These are phyloP conservation scores for Notothenia coriiceps DNA, from an alignment of 2,113 vertebrate genomes.

Conservation along the genomic window DNA sequence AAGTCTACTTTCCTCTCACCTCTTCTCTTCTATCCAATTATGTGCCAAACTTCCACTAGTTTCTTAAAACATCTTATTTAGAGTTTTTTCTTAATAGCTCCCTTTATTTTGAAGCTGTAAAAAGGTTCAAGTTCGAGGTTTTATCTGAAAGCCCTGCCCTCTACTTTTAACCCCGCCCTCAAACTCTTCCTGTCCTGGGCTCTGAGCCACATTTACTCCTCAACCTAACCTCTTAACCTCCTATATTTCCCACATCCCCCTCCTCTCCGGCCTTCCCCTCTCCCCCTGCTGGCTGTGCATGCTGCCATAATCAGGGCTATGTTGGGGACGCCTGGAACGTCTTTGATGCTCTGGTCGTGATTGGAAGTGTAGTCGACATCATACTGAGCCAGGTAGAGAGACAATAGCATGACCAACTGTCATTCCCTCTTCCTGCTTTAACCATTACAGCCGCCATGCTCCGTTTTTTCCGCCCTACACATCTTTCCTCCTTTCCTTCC, in stretches of 20 bases:
- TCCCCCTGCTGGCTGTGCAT: constrained; percentile 79
- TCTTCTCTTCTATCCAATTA: background rate
- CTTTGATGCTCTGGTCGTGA: constrained; percentile 99
- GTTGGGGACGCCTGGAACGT: constrained; percentile 99
- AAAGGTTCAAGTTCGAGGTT: background rate
- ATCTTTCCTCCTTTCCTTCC: constrained; percentile 14
- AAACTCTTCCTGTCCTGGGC: constrained; percentile 18
- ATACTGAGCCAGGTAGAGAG: constrained; percentile 97
- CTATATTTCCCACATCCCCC: constrained; percentile 15
- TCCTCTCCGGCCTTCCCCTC: constrained; percentile 51
- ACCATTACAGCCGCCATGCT: constrained; percentile 25
- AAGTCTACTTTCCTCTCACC: constrained; percentile 65
- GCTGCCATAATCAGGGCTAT: constrained; percentile 94
- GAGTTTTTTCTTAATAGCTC: constrained; percentile 2
- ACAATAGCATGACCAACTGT: constrained; percentile 86
- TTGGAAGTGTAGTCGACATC: constrained; percentile 99
- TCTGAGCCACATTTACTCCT: constrained; percentile 17
- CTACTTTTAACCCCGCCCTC: constrained; percentile 34
- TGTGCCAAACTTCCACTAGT: background rate
- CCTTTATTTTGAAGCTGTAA: background rate
- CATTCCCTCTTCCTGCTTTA: constrained; percentile 55
- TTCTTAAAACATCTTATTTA: background rate
- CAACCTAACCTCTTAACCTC: constrained; percentile 25
- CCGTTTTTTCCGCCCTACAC: constrained; percentile 32
- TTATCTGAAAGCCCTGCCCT: background rate